These are phyloP conservation scores for Conops quadrifasciatus DNA, from an alignment of 2,888 invertebrate species.

Conservation along the genomic window DNA sequence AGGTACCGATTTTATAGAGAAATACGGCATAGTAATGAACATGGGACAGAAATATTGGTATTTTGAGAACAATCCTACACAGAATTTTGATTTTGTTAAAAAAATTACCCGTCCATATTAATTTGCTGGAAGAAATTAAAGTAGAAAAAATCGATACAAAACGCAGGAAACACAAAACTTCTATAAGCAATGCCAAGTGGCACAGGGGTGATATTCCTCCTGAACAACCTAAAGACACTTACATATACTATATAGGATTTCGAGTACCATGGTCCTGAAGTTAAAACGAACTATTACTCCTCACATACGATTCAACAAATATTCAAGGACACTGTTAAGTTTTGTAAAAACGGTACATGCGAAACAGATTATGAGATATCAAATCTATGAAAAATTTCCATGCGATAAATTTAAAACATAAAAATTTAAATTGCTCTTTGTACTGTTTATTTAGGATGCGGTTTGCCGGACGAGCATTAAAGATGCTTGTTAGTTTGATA, in stretches of 20 bases:
- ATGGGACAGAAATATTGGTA: no score
- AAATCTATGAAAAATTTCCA: neutral
- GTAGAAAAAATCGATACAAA: no score
- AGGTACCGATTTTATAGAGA: no score
- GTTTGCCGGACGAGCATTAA: no score
- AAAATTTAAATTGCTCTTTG: no score
- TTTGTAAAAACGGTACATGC: neutral
- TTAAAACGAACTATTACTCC: slow-evolving; percentile 10
- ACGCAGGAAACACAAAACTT: neutral
- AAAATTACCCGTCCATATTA: slow-evolving; percentile 4
- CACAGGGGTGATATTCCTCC: neutral
- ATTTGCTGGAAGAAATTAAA: slow-evolving; percentile 7
- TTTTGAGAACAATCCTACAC: slow-evolving; percentile 1
- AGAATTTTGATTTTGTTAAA: slow-evolving; percentile 33
- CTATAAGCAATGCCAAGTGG: neutral
- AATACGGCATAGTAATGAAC: no score
- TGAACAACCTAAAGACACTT: neutral
- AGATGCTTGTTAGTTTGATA: no score
- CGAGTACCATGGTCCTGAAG: neutral
- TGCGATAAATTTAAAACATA: no score
- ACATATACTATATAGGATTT: neutral
- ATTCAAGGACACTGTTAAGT: slow-evolving; percentile 11
- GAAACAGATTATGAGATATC: neutral
- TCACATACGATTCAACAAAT: slow-evolving; percentile 11
- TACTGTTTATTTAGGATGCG: no score